Percentiles rank a stretch among this genome's conserved stretches.
phyloP scores from a whole-genome alignment of 1,140 invertebrate species.

The Latrodectus geometricus region DNA sequence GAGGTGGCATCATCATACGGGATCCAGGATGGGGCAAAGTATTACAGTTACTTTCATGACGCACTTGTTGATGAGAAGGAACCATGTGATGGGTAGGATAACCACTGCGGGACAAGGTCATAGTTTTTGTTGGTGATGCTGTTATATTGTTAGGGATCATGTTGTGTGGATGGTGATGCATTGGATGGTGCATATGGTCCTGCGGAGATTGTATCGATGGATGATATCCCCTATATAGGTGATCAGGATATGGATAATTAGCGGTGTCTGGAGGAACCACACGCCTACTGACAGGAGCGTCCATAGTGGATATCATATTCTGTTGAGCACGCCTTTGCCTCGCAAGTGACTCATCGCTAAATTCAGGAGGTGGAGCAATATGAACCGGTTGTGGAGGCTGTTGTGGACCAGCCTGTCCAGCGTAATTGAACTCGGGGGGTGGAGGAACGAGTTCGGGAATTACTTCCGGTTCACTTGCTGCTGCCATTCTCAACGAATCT shows the following conservation, averaged over 20 bases:
- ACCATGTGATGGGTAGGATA: slow-evolving; percentile 37
- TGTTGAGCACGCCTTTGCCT: slow-evolving; percentile 49
- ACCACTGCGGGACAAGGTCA: slow-evolving; percentile 46
- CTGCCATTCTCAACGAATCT: slow-evolving; percentile 62
- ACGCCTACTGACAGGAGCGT: slow-evolving; percentile 30
- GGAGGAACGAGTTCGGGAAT: slow-evolving; percentile 64
- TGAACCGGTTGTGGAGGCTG: slow-evolving; percentile 34
- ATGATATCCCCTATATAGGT: slow-evolving; percentile 47
- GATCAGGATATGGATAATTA: slow-evolving; percentile 51
- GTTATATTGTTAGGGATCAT: slow-evolving; percentile 45
- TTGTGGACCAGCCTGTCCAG: slow-evolving; percentile 43
- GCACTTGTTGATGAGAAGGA: slow-evolving; percentile 38
- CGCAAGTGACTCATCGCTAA: slow-evolving; percentile 60
- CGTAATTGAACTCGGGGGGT: slow-evolving; percentile 64
- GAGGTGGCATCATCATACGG: slow-evolving; percentile 40
- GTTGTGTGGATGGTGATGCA: slow-evolving; percentile 42
- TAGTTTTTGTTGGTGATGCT: slow-evolving; percentile 48
- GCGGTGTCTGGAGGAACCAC: slow-evolving; percentile 26
- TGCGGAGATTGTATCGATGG: slow-evolving; percentile 50
- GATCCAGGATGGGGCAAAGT: slow-evolving; percentile 45
- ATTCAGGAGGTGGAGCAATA: slow-evolving; percentile 62
- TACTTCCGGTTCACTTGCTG: slow-evolving; percentile 64
- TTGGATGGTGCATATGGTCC: slow-evolving; percentile 50
- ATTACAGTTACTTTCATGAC: slow-evolving; percentile 55
- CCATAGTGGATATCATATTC: slow-evolving; percentile 49